phyloP scores from a whole-genome alignment of 2,113 vertebrate species.

The Suncus etruscus region DNA sequence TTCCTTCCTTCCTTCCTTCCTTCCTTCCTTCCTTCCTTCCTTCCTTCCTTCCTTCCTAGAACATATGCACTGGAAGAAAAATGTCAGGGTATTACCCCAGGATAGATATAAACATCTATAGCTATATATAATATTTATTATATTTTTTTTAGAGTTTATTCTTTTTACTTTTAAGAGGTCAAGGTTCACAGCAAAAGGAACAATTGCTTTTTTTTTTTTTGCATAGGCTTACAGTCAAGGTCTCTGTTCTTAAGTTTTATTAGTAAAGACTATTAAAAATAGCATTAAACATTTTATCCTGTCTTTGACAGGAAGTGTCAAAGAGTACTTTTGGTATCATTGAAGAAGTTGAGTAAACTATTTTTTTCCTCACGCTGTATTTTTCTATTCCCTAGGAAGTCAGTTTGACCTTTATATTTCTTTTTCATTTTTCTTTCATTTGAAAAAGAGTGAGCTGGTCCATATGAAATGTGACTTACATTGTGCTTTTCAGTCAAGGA shows the following conservation, averaged over 20 bases:
- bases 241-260: conserved; percentile 68
- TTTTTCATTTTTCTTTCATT: conserved; percentile 76
- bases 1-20: too few relatives aligned
- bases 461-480: conserved; percentile 72
- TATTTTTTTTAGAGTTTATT: conserved; percentile 39
- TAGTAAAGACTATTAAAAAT: not conserved
- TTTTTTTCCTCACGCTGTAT: conserved; percentile 55
- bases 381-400: conserved; percentile 76
- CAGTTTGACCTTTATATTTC: conserved; percentile 76
- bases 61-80: conserved; percentile 15
- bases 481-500: conserved; percentile 72
- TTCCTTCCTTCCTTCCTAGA: not conserved
- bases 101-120: conserved; percentile 42
- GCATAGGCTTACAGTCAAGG: conserved; percentile 35
- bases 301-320: conserved; percentile 69
- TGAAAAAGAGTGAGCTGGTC: conserved; percentile 69
- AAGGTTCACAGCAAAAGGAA: conserved; percentile 49
- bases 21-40: too few relatives aligned
- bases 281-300: conserved; percentile 55
- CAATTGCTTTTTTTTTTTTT: conserved; percentile 44
- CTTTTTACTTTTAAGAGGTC: conserved; percentile 32
- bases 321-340: conserved; percentile 66
- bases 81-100: conserved; percentile 26
- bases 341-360: conserved; percentile 78
- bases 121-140: conserved; percentile 61